Base-by-base conservation (phyloP, 2,797 vertebrate species). In the Cirrhinus molitorella region DNA sequence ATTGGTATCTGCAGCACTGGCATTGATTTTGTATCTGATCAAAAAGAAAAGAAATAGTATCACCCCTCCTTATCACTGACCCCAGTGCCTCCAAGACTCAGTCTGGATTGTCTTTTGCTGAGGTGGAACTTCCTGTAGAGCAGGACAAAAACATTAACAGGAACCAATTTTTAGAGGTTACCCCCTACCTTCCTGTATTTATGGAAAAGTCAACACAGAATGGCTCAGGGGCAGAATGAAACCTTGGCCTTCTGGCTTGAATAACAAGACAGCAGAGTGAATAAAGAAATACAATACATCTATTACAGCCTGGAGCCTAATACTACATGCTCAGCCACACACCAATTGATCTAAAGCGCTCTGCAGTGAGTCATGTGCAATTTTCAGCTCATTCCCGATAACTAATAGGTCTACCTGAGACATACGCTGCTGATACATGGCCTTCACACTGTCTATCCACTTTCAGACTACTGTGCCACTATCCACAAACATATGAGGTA, bases 401-500 rank as follows among this genome's bases (percentile, higher is more conserved):
- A 57, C 55, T 31, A 59, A 45, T 45, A 34, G 31, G 31, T 4
- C 31, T 34, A 37, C 14, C 11, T 63, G 53, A 61, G 59, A 23
- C 43, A 28, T 78, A 57, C 11, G 2, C 25, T 17, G 12, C n/a
- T 89, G 80, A 86, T 83, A 53, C 77, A 76, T 61, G 37, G 43
- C 37, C 72, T 78, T 85, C 72, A 85, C 84, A 87, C 80, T 88
- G 84, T 83, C 73, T 79, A 83, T 59, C 57, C 21, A 83, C 90
- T 93, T 94, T 94, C 92, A 89, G 92, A 91, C 89, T 80, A 73
- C 81, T 80, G 84, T 76, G 93, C 89, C 84, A 90, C 88, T 88
- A 83, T 86, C 91, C 53, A 90, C 91, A 89, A 92, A 94, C 92
- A 92, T 85, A 92, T 94, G 93, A 63, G 88, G 88, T 87, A 93